Conservation (phyloP, 2,113 vertebrate species). For the Oxygymnocypris stewartii region DNA sequence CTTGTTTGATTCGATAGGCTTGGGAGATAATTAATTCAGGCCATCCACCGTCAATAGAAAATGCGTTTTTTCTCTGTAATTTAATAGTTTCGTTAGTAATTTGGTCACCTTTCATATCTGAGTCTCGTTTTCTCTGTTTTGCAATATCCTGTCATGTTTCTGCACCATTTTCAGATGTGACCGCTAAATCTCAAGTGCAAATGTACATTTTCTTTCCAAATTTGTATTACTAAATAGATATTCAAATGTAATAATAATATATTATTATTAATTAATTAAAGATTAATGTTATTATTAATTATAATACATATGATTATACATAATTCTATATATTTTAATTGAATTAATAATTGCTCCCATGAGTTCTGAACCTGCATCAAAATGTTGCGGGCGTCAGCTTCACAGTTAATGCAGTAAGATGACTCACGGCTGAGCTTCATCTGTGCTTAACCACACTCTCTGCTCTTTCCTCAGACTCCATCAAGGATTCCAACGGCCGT, state of each 20-base stretch:
- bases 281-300: too few relatives aligned
- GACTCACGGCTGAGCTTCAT: slow-evolving; percentile 9
- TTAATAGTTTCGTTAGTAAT: neutral
- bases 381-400: neutral
- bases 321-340: too few relatives aligned
- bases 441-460: neutral
- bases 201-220: too few relatives aligned
- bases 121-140: neutral
- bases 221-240: too few relatives aligned
- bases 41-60: neutral
- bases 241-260: too few relatives aligned
- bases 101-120: neutral
- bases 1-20: neutral
- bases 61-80: neutral
- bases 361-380: neutral
- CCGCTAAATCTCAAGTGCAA: too few relatives aligned
- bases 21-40: neutral
- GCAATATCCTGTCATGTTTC: neutral
- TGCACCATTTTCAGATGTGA: neutral
- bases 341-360: neutral
- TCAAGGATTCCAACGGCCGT: slow-evolving; percentile 87
- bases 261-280: too few relatives aligned
- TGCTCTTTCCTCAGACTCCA: slow-evolving; percentile 76
- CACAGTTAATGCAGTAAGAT: neutral
- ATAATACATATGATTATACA: too few relatives aligned